Conservation (phyloP, 2,113 vertebrate species). For the Tragelaphus imberbis region DNA sequence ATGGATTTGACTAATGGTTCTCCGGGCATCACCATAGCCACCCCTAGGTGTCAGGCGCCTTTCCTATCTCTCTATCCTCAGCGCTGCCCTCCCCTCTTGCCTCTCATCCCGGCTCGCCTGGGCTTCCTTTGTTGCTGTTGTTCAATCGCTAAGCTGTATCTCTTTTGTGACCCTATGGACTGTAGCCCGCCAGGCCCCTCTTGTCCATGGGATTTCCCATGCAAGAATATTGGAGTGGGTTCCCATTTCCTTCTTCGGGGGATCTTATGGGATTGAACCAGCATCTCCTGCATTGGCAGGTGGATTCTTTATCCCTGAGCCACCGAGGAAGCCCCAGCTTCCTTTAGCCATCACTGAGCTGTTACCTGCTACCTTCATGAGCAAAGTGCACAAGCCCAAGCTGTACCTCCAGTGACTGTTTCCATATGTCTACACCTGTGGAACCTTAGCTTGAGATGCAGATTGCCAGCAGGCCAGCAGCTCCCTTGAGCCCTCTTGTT, state of each 20-base stretch:
- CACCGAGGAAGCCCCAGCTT: background rate
- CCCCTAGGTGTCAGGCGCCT: rapidly evolving
- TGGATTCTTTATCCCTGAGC: background rate
- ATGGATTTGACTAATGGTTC: background rate
- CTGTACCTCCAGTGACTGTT: rapidly evolving
- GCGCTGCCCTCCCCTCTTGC: rapidly evolving
- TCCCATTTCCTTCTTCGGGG: background rate
- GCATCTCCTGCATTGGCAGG: background rate
- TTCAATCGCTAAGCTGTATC: background rate
- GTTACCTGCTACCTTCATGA: rapidly evolving
- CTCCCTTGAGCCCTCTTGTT: rapidly evolving
- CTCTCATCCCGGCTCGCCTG: rapidly evolving
- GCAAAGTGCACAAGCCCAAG: rapidly evolving
- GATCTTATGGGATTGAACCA: background rate
- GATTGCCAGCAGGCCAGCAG: background rate
- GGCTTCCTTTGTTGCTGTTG: background rate
- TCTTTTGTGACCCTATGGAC: background rate
- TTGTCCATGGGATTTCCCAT: background rate
- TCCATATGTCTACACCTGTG: background rate
- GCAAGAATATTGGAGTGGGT: background rate
- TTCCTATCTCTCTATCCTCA: rapidly evolving
- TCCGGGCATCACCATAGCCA: rapidly evolving
- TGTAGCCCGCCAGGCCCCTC: background rate
- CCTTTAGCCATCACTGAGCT: background rate
- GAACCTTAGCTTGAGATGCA: background rate